Percentiles rank a stretch among this genome's conserved stretches.
Evolutionary conservation across 2,113 vertebrate genomes (phyloP).

Genomic region (Lethenteron reissneri): DNA sequence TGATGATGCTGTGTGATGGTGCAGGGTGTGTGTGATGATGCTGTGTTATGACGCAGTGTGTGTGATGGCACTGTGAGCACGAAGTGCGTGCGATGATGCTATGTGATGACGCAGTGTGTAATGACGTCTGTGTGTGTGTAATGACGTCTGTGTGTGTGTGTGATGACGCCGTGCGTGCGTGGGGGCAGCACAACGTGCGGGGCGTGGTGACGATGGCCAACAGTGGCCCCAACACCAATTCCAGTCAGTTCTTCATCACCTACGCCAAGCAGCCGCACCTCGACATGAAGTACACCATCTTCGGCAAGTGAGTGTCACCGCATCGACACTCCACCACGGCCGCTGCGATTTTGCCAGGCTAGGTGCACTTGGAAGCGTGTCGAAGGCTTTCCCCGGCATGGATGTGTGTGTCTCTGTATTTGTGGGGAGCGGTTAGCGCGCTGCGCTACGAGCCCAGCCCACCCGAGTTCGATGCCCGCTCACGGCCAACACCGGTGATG

Average conservation of each 20-base stretch:
- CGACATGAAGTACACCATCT: constrained; percentile 94
- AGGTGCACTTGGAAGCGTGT: background rate
- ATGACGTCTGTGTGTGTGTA: background rate
- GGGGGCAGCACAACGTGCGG: constrained; percentile 56
- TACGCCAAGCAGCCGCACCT: constrained; percentile 85
- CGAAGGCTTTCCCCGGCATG: background rate
- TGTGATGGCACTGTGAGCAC: too few relatives aligned
- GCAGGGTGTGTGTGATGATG: too few relatives aligned
- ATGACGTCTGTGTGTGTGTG: background rate
- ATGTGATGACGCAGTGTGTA: background rate
- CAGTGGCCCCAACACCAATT: constrained; percentile 77
- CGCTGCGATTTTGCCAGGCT: background rate
- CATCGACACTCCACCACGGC: background rate
- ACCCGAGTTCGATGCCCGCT: too few relatives aligned
- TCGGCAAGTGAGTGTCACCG: constrained; percentile 57
- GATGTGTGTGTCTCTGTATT: background rate
- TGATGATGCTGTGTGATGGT: too few relatives aligned
- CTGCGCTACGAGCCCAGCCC: background rate
- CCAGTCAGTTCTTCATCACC: constrained; percentile 84
- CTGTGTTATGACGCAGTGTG: too few relatives aligned
- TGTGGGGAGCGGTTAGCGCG: background rate
- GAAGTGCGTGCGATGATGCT: background rate
- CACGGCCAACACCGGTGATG: too few relatives aligned
- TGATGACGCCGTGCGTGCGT: too few relatives aligned
- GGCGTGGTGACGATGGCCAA: constrained; percentile 95